Percentiles rank a stretch among this genome's conserved stretches.
phyloP scores from a whole-genome alignment of 2,797 vertebrate species.

The Myiotriccus ornatus region DNA sequence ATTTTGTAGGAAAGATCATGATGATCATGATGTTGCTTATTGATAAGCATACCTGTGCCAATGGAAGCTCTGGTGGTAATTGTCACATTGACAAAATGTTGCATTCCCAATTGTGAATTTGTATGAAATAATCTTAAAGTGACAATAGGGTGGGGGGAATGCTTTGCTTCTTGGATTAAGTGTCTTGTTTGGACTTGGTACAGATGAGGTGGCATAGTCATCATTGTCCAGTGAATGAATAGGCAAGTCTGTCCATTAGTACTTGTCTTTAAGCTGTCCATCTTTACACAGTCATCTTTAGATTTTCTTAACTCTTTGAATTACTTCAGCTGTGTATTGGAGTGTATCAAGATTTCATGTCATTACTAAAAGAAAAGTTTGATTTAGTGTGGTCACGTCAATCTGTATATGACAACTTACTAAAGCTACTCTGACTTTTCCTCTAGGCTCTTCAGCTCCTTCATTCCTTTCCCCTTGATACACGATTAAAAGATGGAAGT shows the following conservation, averaged over 20 bases:
- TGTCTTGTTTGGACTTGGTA: neutral
- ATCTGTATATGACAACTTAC: neutral
- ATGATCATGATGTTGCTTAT: neutral
- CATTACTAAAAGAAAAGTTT: neutral
- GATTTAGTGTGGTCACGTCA: neutral
- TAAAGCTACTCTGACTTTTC: neutral
- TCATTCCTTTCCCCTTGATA: constrained; percentile 95
- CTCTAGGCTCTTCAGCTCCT: constrained; percentile 91
- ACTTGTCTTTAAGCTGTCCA: neutral
- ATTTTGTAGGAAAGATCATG: neutral
- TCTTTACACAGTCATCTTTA: neutral
- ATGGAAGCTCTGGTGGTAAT: neutral
- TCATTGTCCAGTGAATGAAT: neutral
- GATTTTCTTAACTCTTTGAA: neutral
- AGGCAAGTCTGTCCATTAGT: neutral
- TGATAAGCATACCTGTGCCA: neutral
- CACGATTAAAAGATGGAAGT: constrained; percentile 98
- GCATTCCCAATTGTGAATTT: neutral
- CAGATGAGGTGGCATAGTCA: neutral
- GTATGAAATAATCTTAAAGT: neutral
- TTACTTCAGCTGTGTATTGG: neutral
- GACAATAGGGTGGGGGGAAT: neutral
- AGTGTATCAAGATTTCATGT: neutral
- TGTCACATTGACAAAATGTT: neutral
- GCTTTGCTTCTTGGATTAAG: neutral